These are phyloP conservation scores for Nymphalis c-album DNA, from an alignment of 2,888 invertebrate species.

Conservation along the genomic window DNA sequence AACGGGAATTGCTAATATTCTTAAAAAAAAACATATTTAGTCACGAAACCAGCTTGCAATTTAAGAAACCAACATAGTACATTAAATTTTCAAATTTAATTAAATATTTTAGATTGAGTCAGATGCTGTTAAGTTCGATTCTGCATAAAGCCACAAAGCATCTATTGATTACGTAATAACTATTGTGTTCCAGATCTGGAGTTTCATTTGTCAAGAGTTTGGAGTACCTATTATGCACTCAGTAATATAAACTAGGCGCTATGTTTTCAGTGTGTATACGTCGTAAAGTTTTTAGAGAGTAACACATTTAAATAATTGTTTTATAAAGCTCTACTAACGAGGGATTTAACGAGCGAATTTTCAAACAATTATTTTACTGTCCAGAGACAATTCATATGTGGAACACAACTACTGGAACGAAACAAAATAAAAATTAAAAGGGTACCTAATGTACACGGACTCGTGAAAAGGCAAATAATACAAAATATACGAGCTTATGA, in stretches of 20 bases:
- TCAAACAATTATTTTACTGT: too few species aligned
- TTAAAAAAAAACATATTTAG: too few species aligned
- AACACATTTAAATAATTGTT: background rate
- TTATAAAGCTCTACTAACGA: too few species aligned
- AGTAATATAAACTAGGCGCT: background rate
- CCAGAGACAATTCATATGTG: too few species aligned
- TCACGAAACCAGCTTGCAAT: too few species aligned
- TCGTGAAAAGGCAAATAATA: too few species aligned
- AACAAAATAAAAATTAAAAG: too few species aligned
- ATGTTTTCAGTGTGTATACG: background rate
- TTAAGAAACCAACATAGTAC: background rate
- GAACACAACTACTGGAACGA: too few species aligned
- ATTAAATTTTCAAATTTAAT: background rate
- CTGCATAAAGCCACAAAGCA: background rate
- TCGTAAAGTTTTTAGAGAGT: background rate
- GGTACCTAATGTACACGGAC: too few species aligned
- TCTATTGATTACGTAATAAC: constrained; percentile 6
- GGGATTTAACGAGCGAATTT: background rate
- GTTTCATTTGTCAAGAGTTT: background rate
- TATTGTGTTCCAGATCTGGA: constrained; percentile 10
- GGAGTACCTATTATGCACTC: background rate
- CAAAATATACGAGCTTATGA: too few species aligned
- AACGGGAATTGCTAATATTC: too few species aligned
- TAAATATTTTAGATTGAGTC: background rate
- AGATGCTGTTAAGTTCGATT: background rate